A percentile compares a stretch with the other conserved stretches of the same genome.
Conservation (phyloP, 2,797 vertebrate genomes). For the Bufotes viridis region DNA sequence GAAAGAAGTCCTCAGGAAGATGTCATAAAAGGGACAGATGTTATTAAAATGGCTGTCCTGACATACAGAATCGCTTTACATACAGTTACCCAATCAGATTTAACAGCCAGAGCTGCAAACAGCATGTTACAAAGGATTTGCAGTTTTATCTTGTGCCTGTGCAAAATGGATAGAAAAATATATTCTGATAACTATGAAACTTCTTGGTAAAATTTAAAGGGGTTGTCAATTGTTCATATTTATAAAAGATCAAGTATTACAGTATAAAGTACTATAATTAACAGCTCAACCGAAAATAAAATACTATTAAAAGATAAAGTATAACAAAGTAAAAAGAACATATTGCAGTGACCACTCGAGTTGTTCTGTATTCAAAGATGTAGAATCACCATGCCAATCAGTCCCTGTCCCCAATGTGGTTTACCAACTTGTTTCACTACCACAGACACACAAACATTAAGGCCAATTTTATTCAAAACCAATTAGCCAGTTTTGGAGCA, state of each 20-base stretch:
- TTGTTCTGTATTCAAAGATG: too few relatives aligned
- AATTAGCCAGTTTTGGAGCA: too few relatives aligned
- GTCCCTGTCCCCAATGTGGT: too few relatives aligned
- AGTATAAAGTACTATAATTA: background rate
- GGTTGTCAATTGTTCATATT: background rate
- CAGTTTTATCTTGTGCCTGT: background rate
- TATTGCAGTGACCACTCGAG: too few relatives aligned
- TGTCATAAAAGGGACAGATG: slow-evolving; percentile 51
- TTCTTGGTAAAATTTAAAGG: background rate
- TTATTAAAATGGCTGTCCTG: slow-evolving; percentile 28
- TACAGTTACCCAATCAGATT: slow-evolving; percentile 17
- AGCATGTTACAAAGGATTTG: slow-evolving; percentile 18
- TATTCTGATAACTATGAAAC: background rate
- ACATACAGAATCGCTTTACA: slow-evolving; percentile 27
- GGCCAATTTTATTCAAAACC: too few relatives aligned
- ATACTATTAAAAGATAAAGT: too few relatives aligned
- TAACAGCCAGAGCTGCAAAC: background rate
- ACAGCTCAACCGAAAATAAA: too few relatives aligned
- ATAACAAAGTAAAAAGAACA: too few relatives aligned
- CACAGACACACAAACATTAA: too few relatives aligned
- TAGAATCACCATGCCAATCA: too few relatives aligned
- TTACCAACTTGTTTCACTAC: too few relatives aligned
- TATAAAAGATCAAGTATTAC: background rate
- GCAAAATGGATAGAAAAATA: background rate
- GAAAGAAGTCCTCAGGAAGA: slow-evolving; percentile 13